Percentiles rank a stretch among this genome's conserved stretches.
Conservation (phyloP, 2,888 invertebrate genomes). For the Stenoptilia bipunctidactyla region DNA sequence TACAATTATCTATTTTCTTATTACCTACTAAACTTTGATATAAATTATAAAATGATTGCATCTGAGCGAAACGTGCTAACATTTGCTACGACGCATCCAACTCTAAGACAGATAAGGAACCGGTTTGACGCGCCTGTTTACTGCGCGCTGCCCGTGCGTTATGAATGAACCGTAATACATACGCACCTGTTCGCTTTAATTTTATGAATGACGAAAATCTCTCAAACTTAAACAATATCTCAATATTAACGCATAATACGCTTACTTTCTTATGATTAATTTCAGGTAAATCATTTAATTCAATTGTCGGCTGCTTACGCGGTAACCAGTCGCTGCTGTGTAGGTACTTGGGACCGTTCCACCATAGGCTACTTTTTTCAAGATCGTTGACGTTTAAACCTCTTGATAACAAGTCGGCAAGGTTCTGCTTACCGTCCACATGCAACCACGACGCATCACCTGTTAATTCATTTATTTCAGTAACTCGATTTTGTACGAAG, state of each 20-base stretch:
- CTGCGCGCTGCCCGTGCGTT: not conserved
- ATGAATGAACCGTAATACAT: not conserved
- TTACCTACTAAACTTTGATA: not conserved
- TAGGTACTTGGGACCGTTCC: slow-evolving; percentile 5
- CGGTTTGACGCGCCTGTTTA: slow-evolving; percentile 1
- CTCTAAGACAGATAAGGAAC: not conserved
- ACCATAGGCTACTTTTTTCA: slow-evolving; percentile 4
- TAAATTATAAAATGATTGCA: too few relatives aligned
- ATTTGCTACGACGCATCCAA: not conserved
- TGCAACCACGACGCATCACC: slow-evolving; percentile 9
- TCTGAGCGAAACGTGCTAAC: too few relatives aligned
- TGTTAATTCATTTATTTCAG: slow-evolving; percentile 11
- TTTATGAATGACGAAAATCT: too few relatives aligned
- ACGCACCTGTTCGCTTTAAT: slow-evolving; percentile 2
- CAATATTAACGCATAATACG: not conserved
- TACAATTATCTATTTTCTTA: not conserved
- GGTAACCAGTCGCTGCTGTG: not conserved
- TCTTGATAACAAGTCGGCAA: slow-evolving; percentile 7
- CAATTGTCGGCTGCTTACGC: not conserved
- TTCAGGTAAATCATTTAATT: slow-evolving; percentile 3
- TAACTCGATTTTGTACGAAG: slow-evolving; percentile 11
- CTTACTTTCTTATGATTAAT: slow-evolving; percentile 1
- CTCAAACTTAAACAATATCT: slow-evolving; percentile 3
- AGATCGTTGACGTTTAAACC: slow-evolving; percentile 6
- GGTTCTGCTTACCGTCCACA: slow-evolving; percentile 5